phyloP scores from a whole-genome alignment of 2,113 vertebrate species.

The Misgurnus anguillicaudatus region DNA sequence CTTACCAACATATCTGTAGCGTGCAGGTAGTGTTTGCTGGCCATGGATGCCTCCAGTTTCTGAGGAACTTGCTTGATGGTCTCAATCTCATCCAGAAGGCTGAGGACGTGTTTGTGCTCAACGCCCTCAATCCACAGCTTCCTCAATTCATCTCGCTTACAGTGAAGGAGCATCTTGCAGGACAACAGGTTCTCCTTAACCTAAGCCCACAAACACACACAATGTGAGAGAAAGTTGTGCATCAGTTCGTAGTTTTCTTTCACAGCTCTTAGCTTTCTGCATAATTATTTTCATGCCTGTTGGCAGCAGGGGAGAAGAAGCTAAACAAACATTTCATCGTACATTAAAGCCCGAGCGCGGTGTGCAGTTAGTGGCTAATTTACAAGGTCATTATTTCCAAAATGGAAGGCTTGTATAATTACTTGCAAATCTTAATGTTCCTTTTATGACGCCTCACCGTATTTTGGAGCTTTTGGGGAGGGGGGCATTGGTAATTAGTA shows the following conservation, averaged over 20 bases:
- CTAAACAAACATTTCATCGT: slow-evolving; percentile 19
- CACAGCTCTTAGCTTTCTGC: background rate
- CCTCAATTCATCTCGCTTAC: slow-evolving; percentile 94
- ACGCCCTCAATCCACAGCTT: slow-evolving; percentile 99
- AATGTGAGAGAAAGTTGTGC: background rate
- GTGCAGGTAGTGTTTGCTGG: slow-evolving; percentile 93
- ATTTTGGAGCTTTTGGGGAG: background rate
- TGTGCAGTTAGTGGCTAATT: slow-evolving; percentile 30
- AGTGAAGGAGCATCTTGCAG: slow-evolving; percentile 98
- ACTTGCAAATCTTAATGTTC: slow-evolving; percentile 26
- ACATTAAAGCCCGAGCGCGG: slow-evolving; percentile 3
- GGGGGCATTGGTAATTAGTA: background rate
- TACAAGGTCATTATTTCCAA: slow-evolving; percentile 29
- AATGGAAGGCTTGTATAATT: slow-evolving; percentile 13
- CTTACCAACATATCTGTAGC: slow-evolving; percentile 98
- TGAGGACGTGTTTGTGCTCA: slow-evolving; percentile 96
- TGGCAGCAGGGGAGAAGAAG: slow-evolving; percentile 12
- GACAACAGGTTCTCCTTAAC: slow-evolving; percentile 98
- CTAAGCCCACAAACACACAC: slow-evolving; percentile 62
- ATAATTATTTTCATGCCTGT: slow-evolving; percentile 21
- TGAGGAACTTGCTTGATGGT: slow-evolving; percentile 98
- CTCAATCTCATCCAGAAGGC: slow-evolving; percentile 96
- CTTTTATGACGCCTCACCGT: slow-evolving; percentile 32
- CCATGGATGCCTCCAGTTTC: slow-evolving; percentile 90
- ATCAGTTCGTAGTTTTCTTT: background rate